Evolutionary conservation across 2,797 vertebrate genomes (phyloP).

Genomic region (Nyctalus aviator): DNA sequence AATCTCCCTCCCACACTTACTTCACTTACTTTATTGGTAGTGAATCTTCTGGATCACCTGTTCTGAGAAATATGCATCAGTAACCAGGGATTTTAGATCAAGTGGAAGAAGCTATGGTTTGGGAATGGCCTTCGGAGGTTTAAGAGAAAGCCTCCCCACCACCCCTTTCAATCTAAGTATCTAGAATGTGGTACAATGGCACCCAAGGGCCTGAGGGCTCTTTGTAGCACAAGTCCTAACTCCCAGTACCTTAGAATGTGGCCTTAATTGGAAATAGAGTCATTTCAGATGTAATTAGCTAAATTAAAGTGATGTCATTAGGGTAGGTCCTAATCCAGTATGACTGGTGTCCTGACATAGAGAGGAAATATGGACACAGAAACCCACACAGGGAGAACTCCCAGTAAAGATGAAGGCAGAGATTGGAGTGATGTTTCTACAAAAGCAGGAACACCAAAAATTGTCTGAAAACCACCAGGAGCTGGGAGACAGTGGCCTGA

Average conservation of each 20-base stretch:
- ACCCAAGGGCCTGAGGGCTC: not conserved
- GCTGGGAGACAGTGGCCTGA: not conserved
- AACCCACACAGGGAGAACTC: not conserved
- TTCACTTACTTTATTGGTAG: not conserved
- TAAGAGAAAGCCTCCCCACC: not conserved
- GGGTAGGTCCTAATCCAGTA: not conserved
- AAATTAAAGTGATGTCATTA: not conserved
- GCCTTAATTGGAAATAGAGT: not conserved
- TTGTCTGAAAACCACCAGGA: not conserved
- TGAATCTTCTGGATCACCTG: not conserved
- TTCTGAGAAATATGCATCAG: not conserved
- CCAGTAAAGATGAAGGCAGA: not conserved
- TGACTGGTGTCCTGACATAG: not conserved
- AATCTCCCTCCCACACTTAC: not conserved
- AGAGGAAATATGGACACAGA: not conserved
- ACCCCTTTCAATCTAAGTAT: not conserved
- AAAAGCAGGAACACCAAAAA: not conserved
- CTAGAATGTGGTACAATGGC: not conserved
- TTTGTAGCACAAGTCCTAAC: not conserved
- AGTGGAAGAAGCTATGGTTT: not conserved
- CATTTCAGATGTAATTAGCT: not conserved
- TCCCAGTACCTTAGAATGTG: not conserved
- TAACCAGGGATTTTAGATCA: not conserved
- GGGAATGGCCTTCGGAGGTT: not conserved
- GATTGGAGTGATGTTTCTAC: fast-evolving